Evolutionary conservation across 2,797 vertebrate genomes (phyloP), one percentile per base, ranked within the genome.

Genomic region (Phoxinus dragarum): DNA sequence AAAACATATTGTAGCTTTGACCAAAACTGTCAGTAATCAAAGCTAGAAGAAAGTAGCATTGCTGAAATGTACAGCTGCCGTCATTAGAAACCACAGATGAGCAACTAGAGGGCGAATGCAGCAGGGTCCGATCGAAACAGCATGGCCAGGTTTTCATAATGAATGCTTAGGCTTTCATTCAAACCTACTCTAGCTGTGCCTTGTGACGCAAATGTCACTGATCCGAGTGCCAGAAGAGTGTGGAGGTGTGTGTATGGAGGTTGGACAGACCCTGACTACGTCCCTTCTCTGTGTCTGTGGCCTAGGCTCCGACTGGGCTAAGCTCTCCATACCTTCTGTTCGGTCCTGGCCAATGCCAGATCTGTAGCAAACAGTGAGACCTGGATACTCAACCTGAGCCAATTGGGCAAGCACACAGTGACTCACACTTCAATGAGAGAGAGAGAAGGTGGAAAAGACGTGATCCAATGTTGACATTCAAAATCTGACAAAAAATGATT

Each of bases 291-390:
- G 66, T 68, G 72, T 85, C 86, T 81, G 61, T 69, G 49, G 87
- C 82, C 86, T 76, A n/a, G 66, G 44, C 54, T 83, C 87, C 23
- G 91, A 90, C 93, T 88, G 94, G 92, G 92, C 91, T 94, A 94
- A 94, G 89, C 93, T 91, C 92, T 89, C 90, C 56, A 85, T 76
- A 90, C 94, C 94, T 91, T 95, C 93, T 95, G 94, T 94, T 88
- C 52, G 61, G 66, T 59, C n/a, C 34, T n/a, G 64, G 36, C 54
- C 16, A 31, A 27, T 88, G 89, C 87, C 90, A 89, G 89, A 44
- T 54, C 83, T 90, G 27, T 90, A 90, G 91, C 88, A 90, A 90
- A 91, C 79, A 90, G 88, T 90, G 90, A 89, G 90, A 91, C 86
- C 84, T 31, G 73, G 77, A 82, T 34, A 34, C 27, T 40, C 68